Evolutionary conservation across 1,140 invertebrate genomes (phyloP).

Genomic region (Dendroctonus ponderosae): DNA sequence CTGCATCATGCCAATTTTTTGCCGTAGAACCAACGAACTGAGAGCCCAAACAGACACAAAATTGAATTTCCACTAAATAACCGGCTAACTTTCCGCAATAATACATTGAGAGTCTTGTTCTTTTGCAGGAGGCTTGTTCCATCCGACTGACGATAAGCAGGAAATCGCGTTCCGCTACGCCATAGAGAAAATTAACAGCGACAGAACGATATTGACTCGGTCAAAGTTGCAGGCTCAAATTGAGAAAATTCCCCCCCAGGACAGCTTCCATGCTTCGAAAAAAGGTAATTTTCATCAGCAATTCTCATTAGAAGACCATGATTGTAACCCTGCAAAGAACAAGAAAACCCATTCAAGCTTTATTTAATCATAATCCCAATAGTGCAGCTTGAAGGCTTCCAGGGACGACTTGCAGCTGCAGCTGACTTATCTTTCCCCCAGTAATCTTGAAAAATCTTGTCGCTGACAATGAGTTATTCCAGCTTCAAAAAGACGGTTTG

Average conservation of each 20-base stretch:
- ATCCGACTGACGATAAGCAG: slow-evolving; percentile 78
- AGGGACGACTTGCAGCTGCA: no score
- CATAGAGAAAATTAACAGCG: slow-evolving; percentile 83
- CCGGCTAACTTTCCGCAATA: not conserved
- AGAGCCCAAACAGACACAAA: not conserved
- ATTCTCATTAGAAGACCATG: no score
- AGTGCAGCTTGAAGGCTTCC: no score
- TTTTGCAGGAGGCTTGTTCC: slow-evolving; percentile 79
- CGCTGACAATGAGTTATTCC: not conserved
- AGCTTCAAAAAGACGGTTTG: slow-evolving; percentile 17
- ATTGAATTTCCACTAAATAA: not conserved
- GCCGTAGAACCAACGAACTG: not conserved
- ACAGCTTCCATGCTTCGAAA: slow-evolving; percentile 90
- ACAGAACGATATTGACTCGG: slow-evolving; percentile 75
- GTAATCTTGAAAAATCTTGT: not conserved
- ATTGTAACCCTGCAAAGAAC: not conserved
- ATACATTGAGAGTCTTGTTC: not conserved
- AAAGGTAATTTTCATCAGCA: slow-evolving; percentile 65
- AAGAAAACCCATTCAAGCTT: not conserved
- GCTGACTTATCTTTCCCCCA: not conserved
- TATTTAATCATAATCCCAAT: not conserved
- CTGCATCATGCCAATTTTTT: slow-evolving; percentile 1
- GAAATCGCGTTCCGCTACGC: slow-evolving; percentile 88
- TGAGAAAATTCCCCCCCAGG: slow-evolving; percentile 81
- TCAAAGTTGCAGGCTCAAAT: slow-evolving; percentile 82